phyloP scores from a whole-genome alignment of 2,888 invertebrate species.

The Caenorhabditis panamensis region DNA sequence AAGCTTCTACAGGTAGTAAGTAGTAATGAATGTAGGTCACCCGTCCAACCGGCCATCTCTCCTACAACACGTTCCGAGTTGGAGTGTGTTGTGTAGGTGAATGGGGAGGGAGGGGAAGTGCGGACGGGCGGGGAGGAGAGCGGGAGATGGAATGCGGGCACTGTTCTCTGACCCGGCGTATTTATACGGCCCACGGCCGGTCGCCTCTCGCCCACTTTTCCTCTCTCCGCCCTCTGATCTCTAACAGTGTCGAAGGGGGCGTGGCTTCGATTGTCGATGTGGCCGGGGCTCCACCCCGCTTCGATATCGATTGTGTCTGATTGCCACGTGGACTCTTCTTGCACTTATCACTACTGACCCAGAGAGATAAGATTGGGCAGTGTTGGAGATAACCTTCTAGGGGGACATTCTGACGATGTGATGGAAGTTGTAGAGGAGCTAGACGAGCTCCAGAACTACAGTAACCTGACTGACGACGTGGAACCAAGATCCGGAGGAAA shows the following conservation, averaged over 20 bases:
- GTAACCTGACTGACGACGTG: slow-evolving; percentile 11
- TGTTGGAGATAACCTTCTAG: neutral
- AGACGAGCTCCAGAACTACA: slow-evolving; percentile 11
- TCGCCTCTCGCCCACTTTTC: slow-evolving; percentile 42
- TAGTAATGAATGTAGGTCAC: slow-evolving; percentile 18
- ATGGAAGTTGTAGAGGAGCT: too few species aligned
- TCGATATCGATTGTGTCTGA: slow-evolving; percentile 43
- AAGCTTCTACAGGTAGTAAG: slow-evolving; percentile 1
- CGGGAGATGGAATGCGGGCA: slow-evolving; percentile 48
- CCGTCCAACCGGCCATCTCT: slow-evolving; percentile 16
- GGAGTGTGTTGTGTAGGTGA: too few species aligned
- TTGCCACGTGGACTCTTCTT: slow-evolving; percentile 29
- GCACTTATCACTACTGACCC: neutral
- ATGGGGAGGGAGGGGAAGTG: slow-evolving; percentile 28
- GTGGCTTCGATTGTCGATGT: slow-evolving; percentile 39
- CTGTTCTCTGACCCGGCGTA: slow-evolving; percentile 60
- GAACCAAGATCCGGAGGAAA: slow-evolving; percentile 26
- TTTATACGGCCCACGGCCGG: slow-evolving; percentile 45
- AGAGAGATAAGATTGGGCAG: slow-evolving; percentile 4
- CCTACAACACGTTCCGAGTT: too few species aligned
- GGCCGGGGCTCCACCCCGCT: slow-evolving; percentile 47
- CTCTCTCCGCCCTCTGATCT: slow-evolving; percentile 29
- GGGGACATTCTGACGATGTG: too few species aligned
- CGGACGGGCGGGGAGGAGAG: slow-evolving; percentile 9
- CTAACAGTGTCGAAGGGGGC: slow-evolving; percentile 4